Base-by-base conservation (phyloP, 2,888 invertebrate genomes). In the Andrena chrysosceles region DNA sequence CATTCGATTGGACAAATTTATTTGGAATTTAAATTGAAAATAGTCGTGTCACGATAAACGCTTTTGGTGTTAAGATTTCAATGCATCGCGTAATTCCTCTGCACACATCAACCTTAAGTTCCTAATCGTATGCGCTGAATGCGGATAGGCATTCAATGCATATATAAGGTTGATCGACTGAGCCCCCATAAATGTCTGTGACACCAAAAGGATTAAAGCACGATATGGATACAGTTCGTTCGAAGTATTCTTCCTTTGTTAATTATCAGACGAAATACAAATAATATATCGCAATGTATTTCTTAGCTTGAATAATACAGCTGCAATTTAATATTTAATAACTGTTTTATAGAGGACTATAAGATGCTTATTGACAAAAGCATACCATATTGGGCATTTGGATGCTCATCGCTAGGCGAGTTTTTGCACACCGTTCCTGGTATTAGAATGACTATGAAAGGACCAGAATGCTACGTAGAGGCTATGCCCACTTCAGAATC, bases 321-420 rank as follows among this genome's bases (percentile, higher is more conserved):
- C 42, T 16, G 42, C 7, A 20, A 20, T 23, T 26, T 10, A 56
- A 48, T 35, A 52, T 62, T 29, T 20, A 2, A 63, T 54, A 13
- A 69, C 8, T 16, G 6, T 7, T 75, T 95, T 86, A 49, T 91
- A 95, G 96, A 94, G 63, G 97, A 97, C 90, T 97, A 96, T 92
- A 93, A 93, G 69, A 95, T 95, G 86, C 92, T 97, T 33, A 95
- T 96, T 91, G 96, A 96, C 33, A 95, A 95, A 90, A 94, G 94
- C 86, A 96, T 97, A 87, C 97, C 97, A 6, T 97, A 94, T 88
- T 94, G 93, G 77, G 94, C 94, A 86, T 93, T 96, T 74, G 97
- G 97, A 5, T 96, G 94, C 93, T 89, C 93, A 54, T 94, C 94
- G 8, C 93, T 97, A 8, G 95, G 96, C 79, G 95, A 96, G 52